These are phyloP conservation scores for Actinemys pallida DNA, from an alignment of 2,113 vertebrate species.

Conservation along the genomic window DNA sequence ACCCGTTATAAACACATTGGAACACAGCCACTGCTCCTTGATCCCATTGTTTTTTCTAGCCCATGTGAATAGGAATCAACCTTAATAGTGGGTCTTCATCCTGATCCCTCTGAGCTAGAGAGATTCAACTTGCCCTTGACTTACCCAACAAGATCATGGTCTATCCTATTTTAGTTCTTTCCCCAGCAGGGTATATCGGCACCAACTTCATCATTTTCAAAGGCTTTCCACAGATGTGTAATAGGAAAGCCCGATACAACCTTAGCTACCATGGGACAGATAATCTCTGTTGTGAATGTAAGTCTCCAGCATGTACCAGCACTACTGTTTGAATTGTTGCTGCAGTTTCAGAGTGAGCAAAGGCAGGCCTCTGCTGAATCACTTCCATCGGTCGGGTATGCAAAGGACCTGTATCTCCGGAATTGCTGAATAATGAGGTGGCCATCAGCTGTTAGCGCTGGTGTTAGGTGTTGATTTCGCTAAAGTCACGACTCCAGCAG, in stretches of 20 bases:
- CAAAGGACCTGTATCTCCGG: neutral
- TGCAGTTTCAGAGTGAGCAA: neutral
- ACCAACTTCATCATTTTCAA: neutral
- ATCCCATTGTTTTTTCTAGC: neutral
- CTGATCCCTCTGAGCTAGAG: neutral
- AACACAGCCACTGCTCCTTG: neutral
- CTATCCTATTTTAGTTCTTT: neutral
- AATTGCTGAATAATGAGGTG: accelerated
- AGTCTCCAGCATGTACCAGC: neutral
- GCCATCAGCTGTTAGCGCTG: neutral
- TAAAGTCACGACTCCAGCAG: neutral
- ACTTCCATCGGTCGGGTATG: neutral
- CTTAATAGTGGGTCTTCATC: no score
- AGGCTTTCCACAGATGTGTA: neutral
- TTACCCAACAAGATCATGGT: neutral
- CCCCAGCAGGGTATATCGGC: neutral
- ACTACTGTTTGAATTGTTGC: neutral
- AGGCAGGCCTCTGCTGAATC: neutral
- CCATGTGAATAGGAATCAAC: neutral
- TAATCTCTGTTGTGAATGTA: neutral
- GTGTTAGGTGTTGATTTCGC: neutral
- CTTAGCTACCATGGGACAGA: neutral
- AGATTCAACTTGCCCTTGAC: neutral
- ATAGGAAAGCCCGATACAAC: neutral
- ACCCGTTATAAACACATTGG: no score